These are phyloP conservation scores for Arizona elegans DNA, from an alignment of 2,113 vertebrate genomes.

Conservation along the genomic window DNA sequence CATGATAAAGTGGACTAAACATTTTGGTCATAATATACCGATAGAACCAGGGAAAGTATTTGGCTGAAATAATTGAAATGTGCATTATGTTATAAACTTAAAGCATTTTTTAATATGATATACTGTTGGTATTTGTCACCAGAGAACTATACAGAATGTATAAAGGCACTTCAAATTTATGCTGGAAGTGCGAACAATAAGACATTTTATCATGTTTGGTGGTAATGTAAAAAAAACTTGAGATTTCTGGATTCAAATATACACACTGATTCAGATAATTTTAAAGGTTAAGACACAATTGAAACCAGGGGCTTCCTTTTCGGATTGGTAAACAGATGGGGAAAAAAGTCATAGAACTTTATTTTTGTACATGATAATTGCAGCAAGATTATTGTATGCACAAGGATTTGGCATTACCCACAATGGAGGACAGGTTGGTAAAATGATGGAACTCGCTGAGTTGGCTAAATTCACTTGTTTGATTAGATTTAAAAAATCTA, in stretches of 20 bases:
- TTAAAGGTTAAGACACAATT: not conserved
- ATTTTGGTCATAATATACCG: not conserved
- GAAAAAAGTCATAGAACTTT: not conserved
- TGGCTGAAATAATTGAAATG: not conserved
- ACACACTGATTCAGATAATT: not conserved
- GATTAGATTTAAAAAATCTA: not conserved
- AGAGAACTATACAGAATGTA: not conserved
- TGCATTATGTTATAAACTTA: not conserved
- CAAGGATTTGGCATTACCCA: not conserved
- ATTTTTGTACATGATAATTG: not conserved
- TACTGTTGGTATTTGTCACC: not conserved
- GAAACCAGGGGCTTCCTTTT: not conserved
- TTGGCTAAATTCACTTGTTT: not conserved
- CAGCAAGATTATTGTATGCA: not conserved
- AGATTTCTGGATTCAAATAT: not conserved
- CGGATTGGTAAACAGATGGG: not conserved
- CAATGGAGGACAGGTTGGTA: not conserved
- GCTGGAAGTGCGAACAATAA: not conserved
- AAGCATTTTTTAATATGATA: not conserved
- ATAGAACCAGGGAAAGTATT: not conserved
- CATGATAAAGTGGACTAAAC: not conserved
- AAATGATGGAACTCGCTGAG: not conserved
- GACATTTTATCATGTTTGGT: not conserved
- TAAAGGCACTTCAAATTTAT: not conserved
- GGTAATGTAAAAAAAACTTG: not conserved